Evolutionary conservation across 2,797 vertebrate genomes (phyloP).

Genomic region (Gymnopithys bicolor): DNA sequence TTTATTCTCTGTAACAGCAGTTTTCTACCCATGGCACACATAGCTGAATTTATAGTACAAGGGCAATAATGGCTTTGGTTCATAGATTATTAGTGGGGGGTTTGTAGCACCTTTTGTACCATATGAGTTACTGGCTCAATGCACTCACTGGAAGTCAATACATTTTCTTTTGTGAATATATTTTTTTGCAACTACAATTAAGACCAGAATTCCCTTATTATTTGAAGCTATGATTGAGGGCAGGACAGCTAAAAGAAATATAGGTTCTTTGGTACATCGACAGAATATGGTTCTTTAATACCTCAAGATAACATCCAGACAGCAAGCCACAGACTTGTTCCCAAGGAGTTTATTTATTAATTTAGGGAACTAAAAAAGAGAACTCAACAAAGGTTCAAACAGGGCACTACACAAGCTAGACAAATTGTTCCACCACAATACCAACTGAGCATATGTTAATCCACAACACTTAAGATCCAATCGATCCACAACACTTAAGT

Average conservation of each 20-base stretch:
- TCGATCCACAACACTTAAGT: no score
- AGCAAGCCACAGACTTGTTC: no score
- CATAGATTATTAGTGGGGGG: neutral
- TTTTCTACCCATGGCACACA: neutral
- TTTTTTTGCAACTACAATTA: neutral
- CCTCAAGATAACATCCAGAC: no score
- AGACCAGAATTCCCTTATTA: neutral
- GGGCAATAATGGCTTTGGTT: neutral
- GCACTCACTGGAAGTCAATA: neutral
- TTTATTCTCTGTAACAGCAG: neutral
- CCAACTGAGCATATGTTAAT: no score
- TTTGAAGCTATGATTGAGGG: neutral
- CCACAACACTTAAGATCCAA: no score
- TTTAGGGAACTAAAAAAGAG: no score
- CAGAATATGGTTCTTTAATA: neutral
- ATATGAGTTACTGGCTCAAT: neutral
- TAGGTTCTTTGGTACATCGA: neutral
- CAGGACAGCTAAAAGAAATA: neutral
- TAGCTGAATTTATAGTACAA: neutral
- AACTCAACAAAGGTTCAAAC: no score
- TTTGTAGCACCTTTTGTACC: neutral
- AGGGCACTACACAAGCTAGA: no score
- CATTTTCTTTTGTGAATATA: neutral
- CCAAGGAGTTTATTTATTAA: no score
- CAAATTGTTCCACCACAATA: no score